Percentiles rank a stretch among this genome's conserved stretches.
These are phyloP conservation scores for Suillia variegata DNA, from an alignment of 2,888 invertebrate genomes.

Conservation along the genomic window DNA sequence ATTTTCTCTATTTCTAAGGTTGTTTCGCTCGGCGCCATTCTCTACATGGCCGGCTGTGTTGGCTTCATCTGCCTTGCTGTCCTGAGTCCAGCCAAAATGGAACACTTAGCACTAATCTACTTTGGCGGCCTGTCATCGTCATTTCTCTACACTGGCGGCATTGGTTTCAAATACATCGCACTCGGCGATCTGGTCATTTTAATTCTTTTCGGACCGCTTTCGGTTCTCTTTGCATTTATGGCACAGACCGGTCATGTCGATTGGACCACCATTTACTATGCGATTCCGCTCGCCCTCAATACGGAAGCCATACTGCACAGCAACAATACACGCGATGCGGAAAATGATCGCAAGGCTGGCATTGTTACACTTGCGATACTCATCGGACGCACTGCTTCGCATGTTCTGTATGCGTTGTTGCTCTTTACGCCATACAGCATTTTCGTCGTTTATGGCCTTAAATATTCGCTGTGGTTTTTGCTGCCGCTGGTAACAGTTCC, in stretches of 20 bases:
- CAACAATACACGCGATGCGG: conserved; percentile 91
- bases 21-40: conserved; percentile 84
- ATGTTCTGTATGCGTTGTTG: conserved; percentile 86
- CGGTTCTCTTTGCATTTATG: conserved; percentile 91
- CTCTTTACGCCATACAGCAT: conserved; percentile 90
- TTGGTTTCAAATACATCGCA: conserved; percentile 94
- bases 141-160: conserved; percentile 95
- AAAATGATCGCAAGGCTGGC: conserved; percentile 85
- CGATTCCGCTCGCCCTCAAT: conserved; percentile 89
- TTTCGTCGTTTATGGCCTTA: conserved; percentile 83
- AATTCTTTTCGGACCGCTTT: conserved; percentile 91
- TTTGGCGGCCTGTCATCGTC: conserved; percentile 95
- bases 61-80: conserved; percentile 78
- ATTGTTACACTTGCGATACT: conserved; percentile 95
- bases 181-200: conserved; percentile 90
- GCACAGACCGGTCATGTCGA: conserved; percentile 91
- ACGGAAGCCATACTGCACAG: conserved; percentile 95
- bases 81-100: conserved; percentile 90
- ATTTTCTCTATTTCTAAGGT: too few species aligned
- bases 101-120: conserved; percentile 91
- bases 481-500: conserved; percentile 87
- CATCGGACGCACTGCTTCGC: conserved; percentile 88
- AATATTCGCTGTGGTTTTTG: conserved; percentile 87
- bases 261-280: conserved; percentile 90
- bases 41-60: conserved; percentile 85